phyloP scores from a whole-genome alignment of 2,888 invertebrate genomes.

The Erebia aethiops region DNA sequence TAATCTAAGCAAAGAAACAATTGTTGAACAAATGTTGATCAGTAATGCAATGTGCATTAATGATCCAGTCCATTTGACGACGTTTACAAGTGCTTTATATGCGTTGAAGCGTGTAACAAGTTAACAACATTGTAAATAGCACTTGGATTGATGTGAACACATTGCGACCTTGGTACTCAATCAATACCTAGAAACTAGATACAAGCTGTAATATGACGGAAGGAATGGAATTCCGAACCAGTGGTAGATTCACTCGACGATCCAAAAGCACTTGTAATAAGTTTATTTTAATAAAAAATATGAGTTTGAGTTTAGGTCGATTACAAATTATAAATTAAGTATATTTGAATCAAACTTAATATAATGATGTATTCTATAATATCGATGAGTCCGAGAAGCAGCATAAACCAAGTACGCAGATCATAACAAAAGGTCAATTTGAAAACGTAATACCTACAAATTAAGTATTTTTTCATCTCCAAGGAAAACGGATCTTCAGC shows the following conservation, averaged over 20 bases:
- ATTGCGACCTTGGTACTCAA: conserved; percentile 26
- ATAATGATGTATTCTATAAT: background rate
- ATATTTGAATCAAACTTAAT: background rate
- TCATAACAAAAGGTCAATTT: background rate
- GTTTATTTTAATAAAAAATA: too few species aligned
- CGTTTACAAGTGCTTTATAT: conserved; percentile 30
- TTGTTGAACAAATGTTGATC: conserved; percentile 27
- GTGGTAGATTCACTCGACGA: too few species aligned
- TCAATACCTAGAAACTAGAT: conserved; percentile 15
- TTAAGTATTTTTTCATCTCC: background rate
- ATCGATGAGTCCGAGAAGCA: background rate
- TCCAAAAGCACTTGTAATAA: too few species aligned
- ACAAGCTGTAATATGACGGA: background rate
- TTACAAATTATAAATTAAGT: background rate
- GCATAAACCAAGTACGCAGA: background rate
- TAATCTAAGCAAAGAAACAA: conserved; percentile 26
- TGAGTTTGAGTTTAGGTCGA: too few species aligned
- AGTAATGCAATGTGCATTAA: conserved; percentile 28
- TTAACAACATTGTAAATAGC: conserved; percentile 26
- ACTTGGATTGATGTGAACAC: conserved; percentile 14
- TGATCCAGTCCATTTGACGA: conserved; percentile 19
- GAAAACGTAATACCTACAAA: background rate
- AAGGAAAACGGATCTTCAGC: conserved; percentile 11
- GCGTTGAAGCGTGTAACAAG: conserved; percentile 15
- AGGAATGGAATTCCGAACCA: too few species aligned